These are phyloP conservation scores for Noturus placidus DNA, from an alignment of 2,113 vertebrate genomes.

Conservation along the genomic window DNA sequence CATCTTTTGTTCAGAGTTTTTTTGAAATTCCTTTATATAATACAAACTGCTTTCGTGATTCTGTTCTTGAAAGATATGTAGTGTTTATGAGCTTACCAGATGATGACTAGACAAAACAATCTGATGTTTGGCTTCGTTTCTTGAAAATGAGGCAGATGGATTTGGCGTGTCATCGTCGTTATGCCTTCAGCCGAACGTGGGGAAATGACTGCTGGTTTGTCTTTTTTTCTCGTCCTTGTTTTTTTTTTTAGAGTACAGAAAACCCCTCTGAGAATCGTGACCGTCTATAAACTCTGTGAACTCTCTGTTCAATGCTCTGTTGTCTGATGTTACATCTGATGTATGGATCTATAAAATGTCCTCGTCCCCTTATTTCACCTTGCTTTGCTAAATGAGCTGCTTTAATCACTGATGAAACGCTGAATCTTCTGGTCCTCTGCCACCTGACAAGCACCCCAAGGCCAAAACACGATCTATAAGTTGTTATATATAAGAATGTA, in stretches of 20 bases:
- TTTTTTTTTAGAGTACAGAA: background rate
- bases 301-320: background rate
- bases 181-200: background rate
- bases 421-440: background rate
- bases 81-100: background rate
- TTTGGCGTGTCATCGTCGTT: background rate
- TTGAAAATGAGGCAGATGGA: background rate
- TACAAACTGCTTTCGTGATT: background rate
- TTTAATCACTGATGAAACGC: slow-evolving; percentile 19
- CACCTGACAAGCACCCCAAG: background rate
- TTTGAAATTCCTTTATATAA: background rate
- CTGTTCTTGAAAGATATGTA: background rate
- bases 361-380: slow-evolving; percentile 17
- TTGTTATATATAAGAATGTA: too few relatives aligned
- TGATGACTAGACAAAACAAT: background rate
- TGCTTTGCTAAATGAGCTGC: slow-evolving; percentile 30
- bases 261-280: background rate
- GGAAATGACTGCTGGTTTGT: background rate
- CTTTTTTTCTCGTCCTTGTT: too few relatives aligned
- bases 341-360: slow-evolving; percentile 18
- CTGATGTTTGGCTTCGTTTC: slow-evolving; percentile 11
- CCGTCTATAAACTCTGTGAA: background rate
- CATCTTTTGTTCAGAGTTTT: background rate
- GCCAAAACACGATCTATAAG: background rate
- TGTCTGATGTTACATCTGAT: background rate